A percentile compares a stretch with the other conserved stretches of the same genome.
These are phyloP conservation scores for Pteronotus mesoamericanus DNA, from an alignment of 2,797 vertebrate genomes.

Conservation along the genomic window DNA sequence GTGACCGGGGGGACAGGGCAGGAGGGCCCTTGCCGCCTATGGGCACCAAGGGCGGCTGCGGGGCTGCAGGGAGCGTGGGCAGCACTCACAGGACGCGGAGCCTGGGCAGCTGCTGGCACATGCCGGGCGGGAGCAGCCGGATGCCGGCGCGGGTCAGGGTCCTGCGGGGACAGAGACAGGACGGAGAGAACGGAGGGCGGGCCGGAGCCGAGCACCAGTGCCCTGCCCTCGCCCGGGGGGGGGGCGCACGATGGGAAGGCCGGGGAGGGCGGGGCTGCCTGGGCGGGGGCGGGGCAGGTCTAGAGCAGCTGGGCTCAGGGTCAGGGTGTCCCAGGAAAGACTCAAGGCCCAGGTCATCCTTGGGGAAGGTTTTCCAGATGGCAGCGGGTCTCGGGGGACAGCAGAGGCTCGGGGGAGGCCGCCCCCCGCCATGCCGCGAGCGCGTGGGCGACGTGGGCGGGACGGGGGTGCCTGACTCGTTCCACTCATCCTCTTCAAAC, in stretches of 20 bases:
- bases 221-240: neutral
- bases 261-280: neutral
- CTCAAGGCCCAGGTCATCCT: slow-evolving; percentile 28
- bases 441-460: neutral
- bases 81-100: slow-evolving; percentile 93
- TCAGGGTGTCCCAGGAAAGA: neutral
- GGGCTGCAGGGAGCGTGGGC: neutral
- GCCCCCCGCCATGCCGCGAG: neutral
- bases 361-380: neutral
- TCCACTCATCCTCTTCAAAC: neutral
- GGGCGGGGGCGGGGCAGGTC: neutral
- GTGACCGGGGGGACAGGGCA: neutral
- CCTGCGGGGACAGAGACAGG: slow-evolving; percentile 81
- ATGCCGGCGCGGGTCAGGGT: slow-evolving; percentile 93
- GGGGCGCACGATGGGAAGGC: neutral
- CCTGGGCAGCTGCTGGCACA: slow-evolving; percentile 93
- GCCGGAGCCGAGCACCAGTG: neutral
- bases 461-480: neutral
- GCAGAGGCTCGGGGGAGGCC: neutral
- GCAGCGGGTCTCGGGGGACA: neutral
- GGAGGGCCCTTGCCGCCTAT: neutral
- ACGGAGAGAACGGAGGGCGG: too few relatives aligned
- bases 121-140: slow-evolving; percentile 87
- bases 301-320: neutral
- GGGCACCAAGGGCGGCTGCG: neutral